Evolutionary conservation across 2,797 vertebrate species (phyloP), one percentile per base, ranked within the genome.

Genomic region (Platyrinchus mystaceus): DNA sequence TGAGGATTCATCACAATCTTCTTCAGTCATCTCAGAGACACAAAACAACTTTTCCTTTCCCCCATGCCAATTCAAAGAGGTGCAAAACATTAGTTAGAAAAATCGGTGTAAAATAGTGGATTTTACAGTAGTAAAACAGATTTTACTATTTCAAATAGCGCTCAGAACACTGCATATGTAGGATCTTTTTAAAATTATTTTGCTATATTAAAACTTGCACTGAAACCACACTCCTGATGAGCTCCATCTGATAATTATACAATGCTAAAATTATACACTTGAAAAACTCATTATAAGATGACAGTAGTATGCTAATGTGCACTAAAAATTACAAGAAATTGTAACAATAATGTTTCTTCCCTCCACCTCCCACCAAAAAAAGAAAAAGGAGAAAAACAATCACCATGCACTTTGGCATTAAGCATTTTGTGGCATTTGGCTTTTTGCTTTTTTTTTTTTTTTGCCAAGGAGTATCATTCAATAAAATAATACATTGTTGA

Each of bases 401-500:
- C 32, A 67, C 21, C n/a, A 78, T 47, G 27, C 39, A 67, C 8
- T 41, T 73, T 1, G 6, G 15, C 64, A 67, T 58, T 39, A 62
- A 84, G 26, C 28, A 69, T 20, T 64, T 21, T 44, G 62, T 78
- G 34, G 44, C 10, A 47, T 47, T 21, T 71, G 26, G 60, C 14
- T n/a, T 47, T 22, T 21, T 52, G 84, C 82, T 67, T 82, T 84
- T 76, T 84, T 59, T 86, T 84, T 67, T 79, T 85, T 76, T 91
- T 83, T 32, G 4, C 66, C n/a, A 81, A 50, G 23, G 27, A 90
- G 11, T 6, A 20, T 5, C 12, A 69, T 75, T 89, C 85, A 79
- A 84, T 80, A 63, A 90, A 82, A 76, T 32, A 83, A 58, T 64
- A 36, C 24, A 39, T 59, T 88, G 37, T 79, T 90, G 86, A 97